phyloP scores from a whole-genome alignment of 2,797 vertebrate species.

The Fistularia tabacaria region DNA sequence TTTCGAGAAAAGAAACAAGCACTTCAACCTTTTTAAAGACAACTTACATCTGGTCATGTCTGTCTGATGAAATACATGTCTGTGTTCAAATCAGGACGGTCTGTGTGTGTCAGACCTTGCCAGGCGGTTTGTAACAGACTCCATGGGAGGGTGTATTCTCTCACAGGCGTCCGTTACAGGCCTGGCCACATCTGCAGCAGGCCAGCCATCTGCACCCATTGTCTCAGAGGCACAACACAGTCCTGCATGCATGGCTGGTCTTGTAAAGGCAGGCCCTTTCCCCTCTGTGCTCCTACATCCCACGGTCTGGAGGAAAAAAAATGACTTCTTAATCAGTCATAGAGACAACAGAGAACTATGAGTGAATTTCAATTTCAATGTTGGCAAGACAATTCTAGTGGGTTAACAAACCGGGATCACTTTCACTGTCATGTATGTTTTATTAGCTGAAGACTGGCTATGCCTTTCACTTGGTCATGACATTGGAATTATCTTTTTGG shows the following conservation, averaged over 20 bases:
- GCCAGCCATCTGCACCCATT: slow-evolving; percentile 78
- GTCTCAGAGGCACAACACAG: slow-evolving; percentile 67
- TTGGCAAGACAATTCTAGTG: background rate
- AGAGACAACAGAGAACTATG: slow-evolving; percentile 23
- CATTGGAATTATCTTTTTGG: background rate
- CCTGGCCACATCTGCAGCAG: slow-evolving; percentile 73
- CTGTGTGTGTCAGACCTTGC: slow-evolving; percentile 37
- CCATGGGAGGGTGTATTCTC: slow-evolving; percentile 62
- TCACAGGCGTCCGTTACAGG: slow-evolving; percentile 72
- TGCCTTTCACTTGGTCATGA: too few species aligned
- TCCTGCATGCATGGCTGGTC: slow-evolving; percentile 70
- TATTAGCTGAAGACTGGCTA: background rate
- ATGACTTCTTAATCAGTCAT: slow-evolving; percentile 71
- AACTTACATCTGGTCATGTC: background rate
- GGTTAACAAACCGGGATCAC: background rate
- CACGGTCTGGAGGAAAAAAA: slow-evolving; percentile 32
- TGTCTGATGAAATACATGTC: too few species aligned
- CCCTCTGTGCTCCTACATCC: slow-evolving; percentile 45
- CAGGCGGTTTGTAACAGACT: slow-evolving; percentile 59
- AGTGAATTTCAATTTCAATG: slow-evolving; percentile 43
- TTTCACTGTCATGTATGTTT: slow-evolving; percentile 8
- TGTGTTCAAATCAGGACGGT: background rate
- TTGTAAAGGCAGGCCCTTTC: slow-evolving; percentile 58
- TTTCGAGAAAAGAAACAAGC: background rate
- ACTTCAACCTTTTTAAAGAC: too few species aligned